Evolutionary conservation across 2,113 vertebrate species (phyloP).

Genomic region (Oxyura jamaicensis): DNA sequence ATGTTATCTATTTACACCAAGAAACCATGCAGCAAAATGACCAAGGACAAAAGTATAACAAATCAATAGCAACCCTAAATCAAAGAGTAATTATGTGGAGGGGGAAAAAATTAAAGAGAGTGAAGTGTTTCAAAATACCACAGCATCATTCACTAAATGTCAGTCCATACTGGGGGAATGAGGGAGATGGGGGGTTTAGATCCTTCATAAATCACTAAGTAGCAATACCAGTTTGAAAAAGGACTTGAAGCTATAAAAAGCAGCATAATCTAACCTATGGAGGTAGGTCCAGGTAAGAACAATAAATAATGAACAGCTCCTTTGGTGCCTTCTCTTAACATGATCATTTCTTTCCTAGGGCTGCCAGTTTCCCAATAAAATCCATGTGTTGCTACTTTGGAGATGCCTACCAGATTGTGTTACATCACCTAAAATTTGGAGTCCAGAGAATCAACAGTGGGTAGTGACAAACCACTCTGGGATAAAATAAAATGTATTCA

Average conservation of each 20-base stretch:
- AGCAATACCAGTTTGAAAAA: background rate
- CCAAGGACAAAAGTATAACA: background rate
- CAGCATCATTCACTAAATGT: background rate
- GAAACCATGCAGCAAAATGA: background rate
- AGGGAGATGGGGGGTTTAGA: no score
- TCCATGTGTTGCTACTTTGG: background rate
- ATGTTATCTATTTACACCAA: conserved; percentile 28
- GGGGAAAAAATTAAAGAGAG: background rate
- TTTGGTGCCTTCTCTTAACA: background rate
- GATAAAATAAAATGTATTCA: background rate
- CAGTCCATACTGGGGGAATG: background rate
- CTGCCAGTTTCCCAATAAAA: background rate
- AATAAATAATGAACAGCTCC: background rate
- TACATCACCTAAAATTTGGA: background rate
- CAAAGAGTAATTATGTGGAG: background rate
- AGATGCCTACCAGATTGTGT: background rate
- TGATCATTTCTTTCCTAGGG: background rate
- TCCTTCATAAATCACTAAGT: background rate
- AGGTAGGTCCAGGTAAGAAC: background rate
- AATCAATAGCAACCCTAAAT: conserved; percentile 39
- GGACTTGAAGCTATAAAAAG: background rate
- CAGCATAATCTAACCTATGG: background rate
- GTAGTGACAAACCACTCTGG: background rate
- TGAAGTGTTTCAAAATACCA: background rate
- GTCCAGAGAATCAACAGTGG: fast-evolving